These are phyloP conservation scores for Xylocopa sonorina DNA, from an alignment of 1,140 invertebrate species.

Conservation along the genomic window DNA sequence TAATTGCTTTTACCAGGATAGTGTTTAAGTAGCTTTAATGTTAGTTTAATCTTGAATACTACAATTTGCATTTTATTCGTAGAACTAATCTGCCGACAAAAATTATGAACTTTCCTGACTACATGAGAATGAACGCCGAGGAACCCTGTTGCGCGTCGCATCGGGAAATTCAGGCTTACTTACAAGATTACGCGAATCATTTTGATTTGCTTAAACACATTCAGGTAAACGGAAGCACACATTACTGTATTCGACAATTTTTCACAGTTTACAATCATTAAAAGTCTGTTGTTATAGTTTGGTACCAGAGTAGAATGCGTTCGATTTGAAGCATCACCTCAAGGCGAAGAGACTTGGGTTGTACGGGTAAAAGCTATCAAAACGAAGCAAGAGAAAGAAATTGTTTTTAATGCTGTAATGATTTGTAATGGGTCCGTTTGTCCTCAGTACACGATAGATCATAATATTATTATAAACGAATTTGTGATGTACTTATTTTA, in stretches of 20 bases:
- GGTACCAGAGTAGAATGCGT: slow-evolving; percentile 73
- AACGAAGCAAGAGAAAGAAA: slow-evolving; percentile 67
- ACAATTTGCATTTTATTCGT: neutral
- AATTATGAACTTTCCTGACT: slow-evolving; percentile 90
- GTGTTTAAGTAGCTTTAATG: neutral
- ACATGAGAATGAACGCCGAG: slow-evolving; percentile 81
- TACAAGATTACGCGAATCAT: slow-evolving; percentile 84
- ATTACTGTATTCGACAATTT: neutral
- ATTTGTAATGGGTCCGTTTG: slow-evolving; percentile 85
- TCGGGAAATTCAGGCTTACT: slow-evolving; percentile 85
- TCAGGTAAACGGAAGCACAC: slow-evolving; percentile 75
- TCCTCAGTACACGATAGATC: neutral
- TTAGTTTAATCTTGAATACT: neutral
- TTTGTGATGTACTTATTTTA: neutral
- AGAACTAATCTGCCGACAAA: slow-evolving; percentile 91
- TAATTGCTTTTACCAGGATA: neutral
- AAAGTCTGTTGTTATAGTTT: slow-evolving; percentile 64
- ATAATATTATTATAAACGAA: neutral
- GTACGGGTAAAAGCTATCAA: slow-evolving; percentile 78
- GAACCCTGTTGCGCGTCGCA: slow-evolving; percentile 83
- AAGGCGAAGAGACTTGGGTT: slow-evolving; percentile 69
- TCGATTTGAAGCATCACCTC: slow-evolving; percentile 51
- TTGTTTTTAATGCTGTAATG: slow-evolving; percentile 84
- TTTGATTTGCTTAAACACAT: slow-evolving; percentile 83
- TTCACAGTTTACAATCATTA: neutral